Conservation (phyloP, 2,888 invertebrate genomes). For the Maniola hyperantus region DNA sequence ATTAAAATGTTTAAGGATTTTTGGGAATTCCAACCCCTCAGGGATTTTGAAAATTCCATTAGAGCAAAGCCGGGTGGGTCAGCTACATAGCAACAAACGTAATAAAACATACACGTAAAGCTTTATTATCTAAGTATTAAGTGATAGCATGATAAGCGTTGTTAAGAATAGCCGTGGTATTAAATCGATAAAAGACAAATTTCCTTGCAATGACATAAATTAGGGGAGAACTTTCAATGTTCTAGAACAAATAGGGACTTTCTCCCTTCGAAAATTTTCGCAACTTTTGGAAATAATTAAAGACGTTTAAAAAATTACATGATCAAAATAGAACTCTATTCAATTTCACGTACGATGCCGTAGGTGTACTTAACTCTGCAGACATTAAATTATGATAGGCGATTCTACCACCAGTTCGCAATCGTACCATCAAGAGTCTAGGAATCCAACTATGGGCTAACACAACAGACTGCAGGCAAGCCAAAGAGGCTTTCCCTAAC, state of each 20-base stretch:
- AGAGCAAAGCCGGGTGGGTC: neutral
- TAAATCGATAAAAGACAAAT: conserved; percentile 13
- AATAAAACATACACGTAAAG: neutral
- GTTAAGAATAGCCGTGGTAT: conserved; percentile 12
- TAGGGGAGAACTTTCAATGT: neutral
- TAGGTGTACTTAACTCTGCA: too few species aligned
- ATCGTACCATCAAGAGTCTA: too few species aligned
- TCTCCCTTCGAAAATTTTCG: neutral
- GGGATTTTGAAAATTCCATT: too few species aligned
- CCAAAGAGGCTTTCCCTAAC: too few species aligned
- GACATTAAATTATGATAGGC: too few species aligned
- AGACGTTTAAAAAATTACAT: neutral
- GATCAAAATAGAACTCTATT: too few species aligned
- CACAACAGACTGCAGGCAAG: too few species aligned
- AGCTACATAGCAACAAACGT: neutral
- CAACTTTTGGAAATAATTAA: neutral
- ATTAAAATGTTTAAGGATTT: too few species aligned
- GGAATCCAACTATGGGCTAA: too few species aligned
- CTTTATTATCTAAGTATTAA: neutral
- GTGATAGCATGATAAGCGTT: conserved; percentile 2
- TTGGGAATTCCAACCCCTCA: too few species aligned
- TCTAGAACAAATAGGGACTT: neutral
- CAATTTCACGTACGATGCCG: too few species aligned
- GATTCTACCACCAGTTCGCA: too few species aligned
- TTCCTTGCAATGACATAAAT: conserved; percentile 9